Evolutionary conservation across 2,888 invertebrate species (phyloP).

Genomic region (Pyrgus malvae): DNA sequence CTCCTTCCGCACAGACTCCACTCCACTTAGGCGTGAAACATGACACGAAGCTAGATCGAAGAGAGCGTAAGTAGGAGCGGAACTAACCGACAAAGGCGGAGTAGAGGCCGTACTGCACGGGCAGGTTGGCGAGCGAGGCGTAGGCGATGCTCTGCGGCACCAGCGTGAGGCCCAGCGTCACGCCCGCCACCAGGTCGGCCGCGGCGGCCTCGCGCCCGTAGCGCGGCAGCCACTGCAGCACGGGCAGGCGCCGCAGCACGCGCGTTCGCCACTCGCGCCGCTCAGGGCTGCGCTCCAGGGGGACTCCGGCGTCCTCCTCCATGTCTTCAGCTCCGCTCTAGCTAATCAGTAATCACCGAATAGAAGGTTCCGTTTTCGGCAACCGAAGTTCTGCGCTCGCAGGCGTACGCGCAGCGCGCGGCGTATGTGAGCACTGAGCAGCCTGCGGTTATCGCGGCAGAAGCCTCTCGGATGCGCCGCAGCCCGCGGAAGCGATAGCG

Average conservation of each 20-base stretch:
- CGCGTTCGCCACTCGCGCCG: slow-evolving; percentile 39
- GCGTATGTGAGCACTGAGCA: neutral
- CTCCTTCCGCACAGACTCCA: too few relatives aligned
- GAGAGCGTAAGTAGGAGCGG: neutral
- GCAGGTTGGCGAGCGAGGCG: slow-evolving; percentile 91
- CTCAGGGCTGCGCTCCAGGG: slow-evolving; percentile 33
- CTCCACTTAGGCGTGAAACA: too few relatives aligned
- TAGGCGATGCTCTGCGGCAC: slow-evolving; percentile 97
- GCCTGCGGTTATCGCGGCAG: neutral
- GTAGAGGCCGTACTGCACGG: slow-evolving; percentile 95
- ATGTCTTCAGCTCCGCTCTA: slow-evolving; percentile 34
- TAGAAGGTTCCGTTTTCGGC: neutral
- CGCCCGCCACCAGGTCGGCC: slow-evolving; percentile 92
- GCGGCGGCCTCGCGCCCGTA: slow-evolving; percentile 86
- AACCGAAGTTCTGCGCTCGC: neutral
- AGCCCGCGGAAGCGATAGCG: neutral
- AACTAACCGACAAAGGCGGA: slow-evolving; percentile 90
- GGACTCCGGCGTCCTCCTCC: slow-evolving; percentile 44
- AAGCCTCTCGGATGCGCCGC: neutral
- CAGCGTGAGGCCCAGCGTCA: slow-evolving; percentile 94
- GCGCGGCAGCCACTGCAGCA: slow-evolving; percentile 84
- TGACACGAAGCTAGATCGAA: too few relatives aligned
- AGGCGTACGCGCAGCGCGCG: neutral
- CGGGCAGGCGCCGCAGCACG: slow-evolving; percentile 62
- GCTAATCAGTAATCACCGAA: neutral